Conservation (phyloP, 2,113 vertebrate species). For the Rattus rattus region DNA sequence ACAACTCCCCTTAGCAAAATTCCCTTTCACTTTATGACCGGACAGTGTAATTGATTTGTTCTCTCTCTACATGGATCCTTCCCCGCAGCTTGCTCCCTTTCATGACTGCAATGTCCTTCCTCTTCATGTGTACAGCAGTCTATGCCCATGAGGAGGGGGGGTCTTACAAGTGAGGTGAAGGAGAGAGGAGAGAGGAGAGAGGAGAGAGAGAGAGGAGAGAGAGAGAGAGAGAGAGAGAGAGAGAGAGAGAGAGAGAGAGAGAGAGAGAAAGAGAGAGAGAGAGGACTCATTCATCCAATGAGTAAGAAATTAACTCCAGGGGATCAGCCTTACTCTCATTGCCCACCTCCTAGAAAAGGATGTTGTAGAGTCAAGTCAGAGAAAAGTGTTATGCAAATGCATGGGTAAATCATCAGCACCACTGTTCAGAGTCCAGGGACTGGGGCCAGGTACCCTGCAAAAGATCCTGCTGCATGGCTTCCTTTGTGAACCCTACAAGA, state of each 20-base stretch:
- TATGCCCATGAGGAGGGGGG: neutral
- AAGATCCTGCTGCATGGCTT: neutral
- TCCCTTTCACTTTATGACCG: neutral
- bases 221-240: neutral
- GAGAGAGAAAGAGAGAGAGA: neutral
- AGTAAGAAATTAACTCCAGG: neutral
- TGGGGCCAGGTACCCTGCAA: no score
- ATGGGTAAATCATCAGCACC: neutral
- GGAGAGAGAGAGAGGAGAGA: neutral
- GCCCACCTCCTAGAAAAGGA: neutral
- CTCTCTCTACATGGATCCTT: neutral
- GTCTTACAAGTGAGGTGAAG: neutral
- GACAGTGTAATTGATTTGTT: neutral
- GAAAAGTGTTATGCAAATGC: neutral
- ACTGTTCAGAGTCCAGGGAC: neutral
- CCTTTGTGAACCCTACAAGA: neutral
- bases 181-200: neutral
- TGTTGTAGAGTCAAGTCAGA: neutral
- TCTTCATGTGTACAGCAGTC: neutral
- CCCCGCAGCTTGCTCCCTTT: neutral
- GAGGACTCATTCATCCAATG: neutral
- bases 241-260: neutral
- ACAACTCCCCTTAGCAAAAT: neutral
- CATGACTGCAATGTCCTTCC: neutral
- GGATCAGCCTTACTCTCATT: neutral